Evolutionary conservation across 1,140 invertebrate species (phyloP), one percentile per base, ranked within the genome.

Genomic region (Nomia melanderi): DNA sequence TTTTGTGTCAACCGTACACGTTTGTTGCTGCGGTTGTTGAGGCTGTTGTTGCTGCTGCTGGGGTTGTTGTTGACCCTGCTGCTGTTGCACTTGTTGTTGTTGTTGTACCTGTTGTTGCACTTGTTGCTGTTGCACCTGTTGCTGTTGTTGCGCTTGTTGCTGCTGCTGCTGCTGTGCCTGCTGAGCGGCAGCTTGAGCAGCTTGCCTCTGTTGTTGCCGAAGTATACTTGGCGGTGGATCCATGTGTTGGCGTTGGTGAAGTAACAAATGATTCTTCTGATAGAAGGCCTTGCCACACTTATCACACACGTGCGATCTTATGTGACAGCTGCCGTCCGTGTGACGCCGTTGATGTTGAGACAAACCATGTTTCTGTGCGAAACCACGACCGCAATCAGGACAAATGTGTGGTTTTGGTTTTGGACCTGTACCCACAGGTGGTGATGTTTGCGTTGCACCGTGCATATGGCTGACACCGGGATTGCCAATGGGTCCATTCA

Each of bases 201-300:
- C 92, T 73, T 92, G 91, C n/a, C 92, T 87, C 27, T 93, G 92
- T 72, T 93, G 92, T 60, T 93, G 92, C n/a, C 91, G 87, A 53
- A 92, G 63, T 90, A 93, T 91, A 74, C 92, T 93, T 0, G 93
- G 93, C 56, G 94, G 95, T 69, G 94, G 93, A 89, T 97, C 96
- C 94, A 96, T 96, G 89, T 97, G 96, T 82, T 96, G 96, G 23
- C 96, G 92, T 87, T 96, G 95, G 90, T 97, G 96, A 33, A 96
- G 90, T 88, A 96, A 93, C 67, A 97, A 89, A 86, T 96, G 96
- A 91, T 96, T 96, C 91, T 96, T 96, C 89, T 97, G 96, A 92
- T 96, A 96, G 94, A 97, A 97, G 23, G 96, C 96, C 89, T 97
- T 97, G 56, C 96, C 96, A 88, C 97, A 97, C 81, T 96, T 96